Evolutionary conservation across 2,888 invertebrate species (phyloP).

Genomic region (Athrips mouffetella): DNA sequence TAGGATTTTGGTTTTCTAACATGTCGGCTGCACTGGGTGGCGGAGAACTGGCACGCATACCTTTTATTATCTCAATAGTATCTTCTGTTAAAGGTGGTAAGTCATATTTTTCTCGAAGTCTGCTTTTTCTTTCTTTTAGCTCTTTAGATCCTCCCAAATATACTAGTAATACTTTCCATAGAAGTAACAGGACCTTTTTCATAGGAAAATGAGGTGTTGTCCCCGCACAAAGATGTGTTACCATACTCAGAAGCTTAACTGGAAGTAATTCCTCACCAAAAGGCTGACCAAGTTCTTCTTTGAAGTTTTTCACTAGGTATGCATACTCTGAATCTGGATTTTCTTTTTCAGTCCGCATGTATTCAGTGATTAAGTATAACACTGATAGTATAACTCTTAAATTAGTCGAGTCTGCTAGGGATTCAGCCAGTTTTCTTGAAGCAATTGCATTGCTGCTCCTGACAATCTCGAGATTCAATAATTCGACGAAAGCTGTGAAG

Average conservation of each 20-base stretch:
- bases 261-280: conserved; percentile 90
- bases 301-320: conserved; percentile 77
- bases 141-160: conserved; percentile 94
- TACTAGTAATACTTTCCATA: conserved; percentile 97
- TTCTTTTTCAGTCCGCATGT: conserved; percentile 86
- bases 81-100: conserved; percentile 92
- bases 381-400: conserved; percentile 95
- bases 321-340: conserved; percentile 68
- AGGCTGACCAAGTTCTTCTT: conserved; percentile 78
- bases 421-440: conserved; percentile 69
- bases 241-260: conserved; percentile 95
- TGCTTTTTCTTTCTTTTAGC: conserved; percentile 86
- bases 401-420: conserved; percentile 90
- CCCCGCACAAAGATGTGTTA: conserved; percentile 97
- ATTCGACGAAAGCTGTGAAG: conserved; percentile 92
- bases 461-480: conserved; percentile 97
- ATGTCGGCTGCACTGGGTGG: conserved; percentile 95
- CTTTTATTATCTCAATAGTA: conserved; percentile 94
- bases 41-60: conserved; percentile 96
- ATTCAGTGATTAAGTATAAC: conserved; percentile 96
- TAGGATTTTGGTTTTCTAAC: conserved; percentile 90
- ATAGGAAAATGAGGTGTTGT: conserved; percentile 98
- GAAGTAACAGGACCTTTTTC: conserved; percentile 95
- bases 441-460: conserved; percentile 76
- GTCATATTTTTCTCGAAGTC: conserved; percentile 82